phyloP scores from a whole-genome alignment of 1,140 invertebrate genomes.

The Drosophila melanica region DNA sequence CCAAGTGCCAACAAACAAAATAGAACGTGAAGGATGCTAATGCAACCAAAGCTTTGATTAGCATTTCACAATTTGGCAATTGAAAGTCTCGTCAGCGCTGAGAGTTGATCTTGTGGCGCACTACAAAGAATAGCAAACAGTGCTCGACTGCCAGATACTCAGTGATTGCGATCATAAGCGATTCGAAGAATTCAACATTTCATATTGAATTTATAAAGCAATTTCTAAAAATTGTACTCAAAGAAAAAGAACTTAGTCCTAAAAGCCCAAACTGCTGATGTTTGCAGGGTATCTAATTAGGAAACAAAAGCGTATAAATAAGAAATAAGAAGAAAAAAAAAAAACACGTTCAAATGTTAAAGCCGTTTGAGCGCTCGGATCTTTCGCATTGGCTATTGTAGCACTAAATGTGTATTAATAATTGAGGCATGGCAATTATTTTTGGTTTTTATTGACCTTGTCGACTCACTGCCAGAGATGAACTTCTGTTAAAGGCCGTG shows the following conservation, averaged over 20 bases:
- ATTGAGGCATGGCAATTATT: slow-evolving; percentile 64
- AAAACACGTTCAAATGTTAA: not conserved
- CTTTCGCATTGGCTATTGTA: slow-evolving; percentile 23
- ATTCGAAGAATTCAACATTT: too few relatives aligned
- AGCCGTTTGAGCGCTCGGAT: not conserved
- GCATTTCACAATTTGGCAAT: slow-evolving; percentile 25
- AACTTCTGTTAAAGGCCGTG: slow-evolving; percentile 25
- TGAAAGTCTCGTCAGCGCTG: slow-evolving; percentile 7
- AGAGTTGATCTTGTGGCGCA: not conserved
- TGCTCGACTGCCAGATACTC: not conserved
- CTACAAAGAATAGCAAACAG: slow-evolving; percentile 5
- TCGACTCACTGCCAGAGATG: slow-evolving; percentile 28
- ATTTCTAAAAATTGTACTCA: too few relatives aligned
- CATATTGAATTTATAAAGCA: too few relatives aligned
- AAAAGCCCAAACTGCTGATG: too few relatives aligned
- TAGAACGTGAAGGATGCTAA: slow-evolving; percentile 9
- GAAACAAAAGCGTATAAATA: not conserved
- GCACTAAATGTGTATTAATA: slow-evolving; percentile 52
- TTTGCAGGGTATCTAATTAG: not conserved
- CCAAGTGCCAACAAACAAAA: slow-evolving; percentile 19
- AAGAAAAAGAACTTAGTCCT: too few relatives aligned
- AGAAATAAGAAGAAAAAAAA: not conserved
- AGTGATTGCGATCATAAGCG: not conserved
- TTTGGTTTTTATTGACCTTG: slow-evolving; percentile 59
- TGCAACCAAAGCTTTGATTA: slow-evolving; percentile 32